Conservation (phyloP, 1,140 invertebrate species). For the Drepana arcuata region DNA sequence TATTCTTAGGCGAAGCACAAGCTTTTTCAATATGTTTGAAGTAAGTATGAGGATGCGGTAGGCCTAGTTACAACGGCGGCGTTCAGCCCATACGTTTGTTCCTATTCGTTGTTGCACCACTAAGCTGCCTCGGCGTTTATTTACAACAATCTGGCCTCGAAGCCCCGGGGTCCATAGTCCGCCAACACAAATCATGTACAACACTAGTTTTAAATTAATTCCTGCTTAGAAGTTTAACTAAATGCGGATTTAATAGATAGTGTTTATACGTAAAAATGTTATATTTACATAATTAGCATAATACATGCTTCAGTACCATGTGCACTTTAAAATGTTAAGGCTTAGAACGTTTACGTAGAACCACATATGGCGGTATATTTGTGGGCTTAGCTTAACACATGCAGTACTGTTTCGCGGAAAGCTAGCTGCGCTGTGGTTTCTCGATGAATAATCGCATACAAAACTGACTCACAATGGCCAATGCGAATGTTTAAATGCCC, state of each 20-base stretch:
- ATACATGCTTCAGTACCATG: too few species aligned
- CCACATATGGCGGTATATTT: conserved; percentile 28
- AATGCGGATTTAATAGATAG: neutral
- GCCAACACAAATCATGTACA: conserved; percentile 19
- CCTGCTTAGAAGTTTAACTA: too few species aligned
- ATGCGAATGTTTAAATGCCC: conserved; percentile 70
- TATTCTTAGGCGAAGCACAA: conserved; percentile 18
- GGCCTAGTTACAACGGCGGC: conserved; percentile 17
- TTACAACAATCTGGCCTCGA: conserved; percentile 15
- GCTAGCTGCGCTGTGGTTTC: conserved; percentile 45
- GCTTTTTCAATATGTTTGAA: neutral
- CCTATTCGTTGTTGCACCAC: conserved; percentile 23
- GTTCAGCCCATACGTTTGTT: conserved; percentile 19
- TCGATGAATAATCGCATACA: conserved; percentile 64
- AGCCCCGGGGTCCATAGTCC: conserved; percentile 18
- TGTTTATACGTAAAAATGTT: too few species aligned
- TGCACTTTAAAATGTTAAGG: too few species aligned
- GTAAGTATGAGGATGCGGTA: conserved; percentile 3
- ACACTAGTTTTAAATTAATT: conserved; percentile 24
- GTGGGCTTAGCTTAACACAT: conserved; percentile 40
- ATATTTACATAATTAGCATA: too few species aligned
- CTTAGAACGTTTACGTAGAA: conserved; percentile 31
- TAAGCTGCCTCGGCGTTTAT: conserved; percentile 18
- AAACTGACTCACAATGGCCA: conserved; percentile 64
- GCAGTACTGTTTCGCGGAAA: conserved; percentile 39